These are phyloP conservation scores for Buathra laborator DNA, from an alignment of 2,888 invertebrate species.

Conservation along the genomic window DNA sequence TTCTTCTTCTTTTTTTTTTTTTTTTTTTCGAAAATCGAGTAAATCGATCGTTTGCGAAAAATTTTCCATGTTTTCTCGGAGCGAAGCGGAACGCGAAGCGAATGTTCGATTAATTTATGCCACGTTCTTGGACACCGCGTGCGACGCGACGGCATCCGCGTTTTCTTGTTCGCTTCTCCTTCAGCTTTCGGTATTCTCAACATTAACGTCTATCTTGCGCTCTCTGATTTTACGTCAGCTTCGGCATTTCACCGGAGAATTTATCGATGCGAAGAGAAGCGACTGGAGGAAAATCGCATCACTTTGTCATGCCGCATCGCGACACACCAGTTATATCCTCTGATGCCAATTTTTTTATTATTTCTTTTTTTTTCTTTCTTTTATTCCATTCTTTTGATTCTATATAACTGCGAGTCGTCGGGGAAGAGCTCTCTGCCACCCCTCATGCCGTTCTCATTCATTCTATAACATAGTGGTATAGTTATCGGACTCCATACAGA, in stretches of 20 bases:
- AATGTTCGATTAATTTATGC: constrained; percentile 51
- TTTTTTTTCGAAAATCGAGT: not conserved
- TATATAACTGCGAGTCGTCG: constrained; percentile 25
- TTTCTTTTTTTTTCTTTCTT: constrained; percentile 25
- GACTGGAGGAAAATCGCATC: constrained; percentile 48
- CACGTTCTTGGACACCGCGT: constrained; percentile 20
- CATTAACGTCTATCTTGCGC: constrained; percentile 26
- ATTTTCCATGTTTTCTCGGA: constrained; percentile 50
- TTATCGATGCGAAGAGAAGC: constrained; percentile 58
- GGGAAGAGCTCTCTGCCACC: constrained; percentile 8
- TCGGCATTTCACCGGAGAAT: constrained; percentile 69
- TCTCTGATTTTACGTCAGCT: constrained; percentile 10
- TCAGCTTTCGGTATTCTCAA: not conserved
- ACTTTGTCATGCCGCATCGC: constrained; percentile 57
- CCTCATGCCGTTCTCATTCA: not conserved
- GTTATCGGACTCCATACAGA: constrained; percentile 30
- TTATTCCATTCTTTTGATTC: constrained; percentile 16
- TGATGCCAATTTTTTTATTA: constrained; percentile 10
- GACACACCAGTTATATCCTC: constrained; percentile 50
- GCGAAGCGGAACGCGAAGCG: constrained; percentile 40
- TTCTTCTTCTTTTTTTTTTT: not conserved
- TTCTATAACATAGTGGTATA: constrained; percentile 8
- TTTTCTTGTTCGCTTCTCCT: constrained; percentile 24
- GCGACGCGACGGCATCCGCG: constrained; percentile 21
- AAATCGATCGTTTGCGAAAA: constrained; percentile 33